A percentile compares a stretch with the other conserved stretches of the same genome.
These are phyloP conservation scores for Cyprinodon diabolis DNA, from an alignment of 2,797 vertebrate species.

Conservation along the genomic window DNA sequence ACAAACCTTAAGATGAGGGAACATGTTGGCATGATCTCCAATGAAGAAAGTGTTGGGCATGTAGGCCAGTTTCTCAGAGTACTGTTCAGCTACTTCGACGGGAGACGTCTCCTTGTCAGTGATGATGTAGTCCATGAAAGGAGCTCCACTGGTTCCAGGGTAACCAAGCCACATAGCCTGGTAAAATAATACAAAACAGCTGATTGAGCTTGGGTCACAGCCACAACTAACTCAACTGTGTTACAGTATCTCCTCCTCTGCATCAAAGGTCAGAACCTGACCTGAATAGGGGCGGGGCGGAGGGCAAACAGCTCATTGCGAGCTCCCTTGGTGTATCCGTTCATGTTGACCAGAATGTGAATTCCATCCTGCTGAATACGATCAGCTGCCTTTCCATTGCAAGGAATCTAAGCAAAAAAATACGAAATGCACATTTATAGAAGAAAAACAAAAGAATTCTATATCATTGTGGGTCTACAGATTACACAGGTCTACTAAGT, in stretches of 20 bases:
- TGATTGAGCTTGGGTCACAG: neutral
- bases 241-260: neutral
- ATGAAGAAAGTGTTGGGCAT: constrained; percentile 99
- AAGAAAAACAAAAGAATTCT: neutral
- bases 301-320: constrained; percentile 97
- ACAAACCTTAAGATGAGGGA: constrained; percentile 96
- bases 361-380: constrained; percentile 98
- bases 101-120: constrained; percentile 97
- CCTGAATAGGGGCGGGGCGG: constrained; percentile 94
- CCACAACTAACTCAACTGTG: neutral
- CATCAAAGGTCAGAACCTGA: constrained; percentile 43
- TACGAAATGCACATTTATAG: constrained; percentile 4
- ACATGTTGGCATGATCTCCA: constrained; percentile 99
- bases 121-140: constrained; percentile 99
- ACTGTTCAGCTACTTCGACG: constrained; percentile 93
- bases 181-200: neutral
- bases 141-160: constrained; percentile 96
- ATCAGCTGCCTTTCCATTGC: constrained; percentile 98
- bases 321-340: constrained; percentile 98
- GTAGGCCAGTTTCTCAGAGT: constrained; percentile 97
- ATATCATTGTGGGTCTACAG: neutral
- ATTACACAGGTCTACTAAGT: neutral
- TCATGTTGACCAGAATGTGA: constrained; percentile 98
- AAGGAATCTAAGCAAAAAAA: constrained; percentile 85
- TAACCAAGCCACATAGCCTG: constrained; percentile 99